Evolutionary conservation across 2,797 vertebrate species (phyloP), one percentile per base, ranked within the genome.

Genomic region (Rhabdophis nuchalis): DNA sequence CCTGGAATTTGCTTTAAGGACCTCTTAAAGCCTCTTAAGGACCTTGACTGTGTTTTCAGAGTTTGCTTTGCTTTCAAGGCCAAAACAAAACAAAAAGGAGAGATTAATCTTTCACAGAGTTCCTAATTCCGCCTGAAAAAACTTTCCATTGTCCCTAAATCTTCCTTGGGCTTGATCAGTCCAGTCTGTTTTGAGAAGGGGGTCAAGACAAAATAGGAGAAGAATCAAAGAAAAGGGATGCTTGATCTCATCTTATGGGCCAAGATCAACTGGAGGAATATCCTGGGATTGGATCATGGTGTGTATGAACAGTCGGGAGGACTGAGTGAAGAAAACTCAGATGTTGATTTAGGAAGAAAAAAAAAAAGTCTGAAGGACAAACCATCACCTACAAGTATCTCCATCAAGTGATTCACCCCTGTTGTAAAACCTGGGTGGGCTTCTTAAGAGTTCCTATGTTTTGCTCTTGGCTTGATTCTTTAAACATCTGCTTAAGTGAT

Each of bases 341-440:
- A 27, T 82, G 64, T 93, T 64, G 87, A 85, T 50, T 93, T 88
- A 93, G 72, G 23, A 12, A 64, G 94, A 94, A 94, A 89, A 57
- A 12, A 64, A 95, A 94, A 94, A 89, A 92, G 20, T 91, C 46
- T 94, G 89, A 91, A 92, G 41, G 60, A 94, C 90, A 93, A 57
- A 27, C 85, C 46, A 92, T 91, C 93, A 90, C 64, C 54, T 91
- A 0, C 85, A 25, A 61, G 60, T 94, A 92, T 95, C 94, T 95
- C 93, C 92, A 90, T 72, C 85, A 25, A 68, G 90, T 93, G 90
- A 93, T 95, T 96, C 92, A 94, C 92, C 95, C 86, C 93, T 95
- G 93, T 94, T 93, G 89, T 96, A 96, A 96, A 97, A 96, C 94
- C 36, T 97, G 96, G 95, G 96, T 96, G 96, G 96, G 94, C 92